phyloP scores from a whole-genome alignment of 2,888 invertebrate genomes.

The Lasioglossum zephyrum region DNA sequence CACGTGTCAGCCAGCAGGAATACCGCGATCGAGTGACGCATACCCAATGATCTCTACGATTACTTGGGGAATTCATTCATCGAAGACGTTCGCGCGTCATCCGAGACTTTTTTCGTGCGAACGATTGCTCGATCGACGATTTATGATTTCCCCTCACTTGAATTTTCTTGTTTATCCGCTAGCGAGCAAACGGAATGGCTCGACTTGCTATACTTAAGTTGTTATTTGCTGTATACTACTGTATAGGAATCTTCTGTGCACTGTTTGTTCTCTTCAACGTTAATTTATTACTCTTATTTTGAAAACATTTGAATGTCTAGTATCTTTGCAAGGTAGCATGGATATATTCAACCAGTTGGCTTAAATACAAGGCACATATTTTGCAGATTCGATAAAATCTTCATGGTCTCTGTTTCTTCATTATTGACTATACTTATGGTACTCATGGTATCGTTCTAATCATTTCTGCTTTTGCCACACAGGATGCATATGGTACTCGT shows the following conservation, averaged over 20 bases:
- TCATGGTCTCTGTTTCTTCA: background rate
- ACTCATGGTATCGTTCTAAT: background rate
- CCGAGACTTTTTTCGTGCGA: background rate
- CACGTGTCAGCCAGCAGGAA: conserved; percentile 13
- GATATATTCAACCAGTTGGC: background rate
- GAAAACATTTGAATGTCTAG: background rate
- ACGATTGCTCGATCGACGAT: background rate
- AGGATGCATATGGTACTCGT: background rate
- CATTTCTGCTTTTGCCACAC: background rate
- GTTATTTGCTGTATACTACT: background rate
- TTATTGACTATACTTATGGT: background rate
- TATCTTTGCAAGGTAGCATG: background rate
- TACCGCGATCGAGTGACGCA: conserved; percentile 8
- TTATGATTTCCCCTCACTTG: background rate
- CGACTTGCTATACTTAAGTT: background rate
- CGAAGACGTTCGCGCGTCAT: conserved; percentile 4
- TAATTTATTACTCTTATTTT: background rate
- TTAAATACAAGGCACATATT: background rate
- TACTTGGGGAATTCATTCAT: conserved; percentile 16
- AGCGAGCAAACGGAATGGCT: background rate
- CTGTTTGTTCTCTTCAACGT: background rate
- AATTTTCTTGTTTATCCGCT: background rate
- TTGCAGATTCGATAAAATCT: background rate
- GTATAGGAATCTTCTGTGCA: background rate
- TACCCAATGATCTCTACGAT: conserved; percentile 4